Percentiles rank a stretch among this genome's conserved stretches.
phyloP scores from a whole-genome alignment of 2,797 vertebrate genomes.

The Apodemus agrarius region DNA sequence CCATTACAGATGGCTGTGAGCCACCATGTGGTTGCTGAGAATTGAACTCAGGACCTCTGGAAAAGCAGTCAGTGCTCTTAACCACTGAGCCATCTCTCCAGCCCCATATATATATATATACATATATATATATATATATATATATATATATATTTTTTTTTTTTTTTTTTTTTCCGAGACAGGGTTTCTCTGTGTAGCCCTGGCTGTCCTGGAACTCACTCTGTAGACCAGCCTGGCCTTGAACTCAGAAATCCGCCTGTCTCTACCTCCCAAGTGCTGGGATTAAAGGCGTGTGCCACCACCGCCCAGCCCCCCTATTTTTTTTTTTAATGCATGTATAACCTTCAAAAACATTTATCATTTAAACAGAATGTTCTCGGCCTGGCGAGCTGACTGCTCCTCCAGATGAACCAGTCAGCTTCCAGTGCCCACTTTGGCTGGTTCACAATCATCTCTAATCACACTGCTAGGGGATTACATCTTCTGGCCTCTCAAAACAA shows the following conservation, averaged over 20 bases:
- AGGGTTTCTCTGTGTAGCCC: too few relatives aligned
- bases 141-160: too few relatives aligned
- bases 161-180: too few relatives aligned
- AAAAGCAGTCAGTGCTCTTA: neutral
- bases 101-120: too few relatives aligned
- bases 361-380: neutral
- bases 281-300: too few relatives aligned
- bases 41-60: neutral
- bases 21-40: neutral
- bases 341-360: neutral
- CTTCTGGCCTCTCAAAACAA: neutral
- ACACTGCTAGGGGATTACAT: neutral
- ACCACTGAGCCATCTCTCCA: neutral
- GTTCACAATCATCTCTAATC: neutral
- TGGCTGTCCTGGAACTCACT: too few relatives aligned
- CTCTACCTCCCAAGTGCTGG: too few relatives aligned
- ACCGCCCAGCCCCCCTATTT: neutral
- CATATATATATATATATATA: too few relatives aligned
- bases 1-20: neutral
- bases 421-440: neutral
- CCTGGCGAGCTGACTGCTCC: neutral
- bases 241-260: too few relatives aligned
- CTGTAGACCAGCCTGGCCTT: too few relatives aligned
- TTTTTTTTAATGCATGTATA: neutral
- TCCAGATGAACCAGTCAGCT: neutral